Base-by-base conservation (phyloP, 2,888 invertebrate genomes). In the Chrysodeixis includens region DNA sequence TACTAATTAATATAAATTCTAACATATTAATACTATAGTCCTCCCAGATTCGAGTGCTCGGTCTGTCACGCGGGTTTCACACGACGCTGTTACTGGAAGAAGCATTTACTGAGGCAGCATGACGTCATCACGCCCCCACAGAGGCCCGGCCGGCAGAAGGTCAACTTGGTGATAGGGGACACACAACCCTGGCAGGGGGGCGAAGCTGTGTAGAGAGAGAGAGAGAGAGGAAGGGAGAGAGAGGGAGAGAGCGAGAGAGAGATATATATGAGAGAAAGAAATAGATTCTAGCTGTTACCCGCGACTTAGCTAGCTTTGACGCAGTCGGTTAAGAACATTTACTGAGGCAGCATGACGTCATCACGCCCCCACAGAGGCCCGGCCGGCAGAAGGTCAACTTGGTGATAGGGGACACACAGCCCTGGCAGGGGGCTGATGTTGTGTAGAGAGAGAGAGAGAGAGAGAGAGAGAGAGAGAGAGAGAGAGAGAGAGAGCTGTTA, bases 281-380 rank as follows among this genome's bases (percentile, higher is more conserved):
- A 10, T 16, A n/a, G n/a, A n/a, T n/a, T n/a, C n/a, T n/a, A n/a
- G n/a, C n/a, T n/a, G n/a, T n/a, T n/a, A n/a, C n/a, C n/a, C n/a
- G n/a, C n/a, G n/a, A n/a, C n/a, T n/a, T n/a, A n/a, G n/a, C n/a
- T n/a, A n/a, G n/a, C n/a, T n/a, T n/a, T n/a, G n/a, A n/a, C n/a
- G n/a, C n/a, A n/a, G n/a, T n/a, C n/a, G n/a, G n/a, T n/a, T n/a
- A 91, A 90, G 81, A 88, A 86, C 93, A 93, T 30, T 67, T 93
- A 0, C 79, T 83, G 8, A 79, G 87, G 0, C 88, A 90, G 53
- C 93, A 93, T 71, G 83, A 86, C 52, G 79, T 93, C 1, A 55
- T 73, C 0, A 76, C 90, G 0, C 92, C 92, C 0, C 81, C 81
- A 0, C 79, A 86, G 22, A 69, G 90, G 0, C 91, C 92, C 0